Base-by-base conservation (phyloP, 92 coral and sea anemone genomes). In the Zoanthus sansibaricus region DNA sequence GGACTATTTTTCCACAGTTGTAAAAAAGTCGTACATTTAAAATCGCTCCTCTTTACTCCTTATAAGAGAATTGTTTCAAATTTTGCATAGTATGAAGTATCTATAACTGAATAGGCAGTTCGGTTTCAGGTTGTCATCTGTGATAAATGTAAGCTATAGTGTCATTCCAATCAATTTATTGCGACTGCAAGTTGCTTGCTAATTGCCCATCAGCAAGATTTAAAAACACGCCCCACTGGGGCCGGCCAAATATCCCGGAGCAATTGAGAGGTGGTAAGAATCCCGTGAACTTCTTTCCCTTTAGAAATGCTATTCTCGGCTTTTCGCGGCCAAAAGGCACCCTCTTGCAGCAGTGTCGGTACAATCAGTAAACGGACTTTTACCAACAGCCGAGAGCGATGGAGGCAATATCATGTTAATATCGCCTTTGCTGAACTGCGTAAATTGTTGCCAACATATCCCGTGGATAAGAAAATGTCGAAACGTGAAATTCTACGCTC, bases 381-480 rank as follows among this genome's bases (percentile, higher is more conserved):
- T 55, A 94, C 98, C 9, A 94, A 94, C 87, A 94, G 94, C 55
- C 91, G 98, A 9, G 98, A 94, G 55, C 86, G 98, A 42, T 94
- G 98, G 98, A 59, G 98, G 30, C 98, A 94, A 25, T 90, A 94
- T 73, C 94, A 94, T 47, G 98, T 94, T 5, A 94, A 94, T 71
- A 76, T 89, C 70, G 98, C 98, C 13, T 94, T 94, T 55, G 93
- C 91, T 16, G 98, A 94, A 25, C 98, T 94, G 33, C 90, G 98
- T 14, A 93, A 89, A 69, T 87, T 93, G 5, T 80, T 94, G 5
- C 98, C 98, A 6, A 93, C 98, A 11, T 93, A 94, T 58, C 98
- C 98, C 7, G 79, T 92, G 0, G 98, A 94, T 71, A 94, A 93
- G 48, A 94, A 94, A 79, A 91, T 94, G 17, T 94, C 98, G 30